Evolutionary conservation across 1,140 invertebrate species (phyloP).

Genomic region (Lineus longissimus): DNA sequence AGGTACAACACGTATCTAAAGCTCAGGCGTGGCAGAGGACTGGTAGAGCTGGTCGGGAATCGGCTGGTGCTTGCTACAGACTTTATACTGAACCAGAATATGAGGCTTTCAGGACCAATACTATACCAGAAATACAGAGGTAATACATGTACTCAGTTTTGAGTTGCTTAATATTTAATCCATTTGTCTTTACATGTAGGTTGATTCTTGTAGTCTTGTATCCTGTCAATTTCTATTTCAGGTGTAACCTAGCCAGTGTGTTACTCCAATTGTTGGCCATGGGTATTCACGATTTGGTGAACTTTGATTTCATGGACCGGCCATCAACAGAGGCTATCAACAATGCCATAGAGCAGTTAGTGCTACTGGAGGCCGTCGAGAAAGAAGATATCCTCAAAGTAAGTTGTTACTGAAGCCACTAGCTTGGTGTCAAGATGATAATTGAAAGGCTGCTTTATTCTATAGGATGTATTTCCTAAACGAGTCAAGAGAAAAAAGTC

Average conservation of each 20-base stretch:
- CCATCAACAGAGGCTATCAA: slow-evolving; percentile 60
- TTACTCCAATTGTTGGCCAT: slow-evolving; percentile 79
- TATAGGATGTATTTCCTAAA: no score
- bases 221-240: no score
- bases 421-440: no score
- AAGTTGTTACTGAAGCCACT: no score
- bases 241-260: slow-evolving; percentile 69
- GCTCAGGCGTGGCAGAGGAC: slow-evolving; percentile 85
- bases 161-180: no score
- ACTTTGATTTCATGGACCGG: slow-evolving; percentile 89
- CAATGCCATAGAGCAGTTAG: slow-evolving; percentile 44
- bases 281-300: slow-evolving; percentile 70
- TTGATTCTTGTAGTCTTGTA: no score
- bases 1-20: slow-evolving; percentile 79
- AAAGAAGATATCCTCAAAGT: slow-evolving; percentile 53
- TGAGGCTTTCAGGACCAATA: slow-evolving; percentile 65
- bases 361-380: slow-evolving; percentile 70
- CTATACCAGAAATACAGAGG: slow-evolving; percentile 79
- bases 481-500: no score
- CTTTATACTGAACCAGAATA: slow-evolving; percentile 72
- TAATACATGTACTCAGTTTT: slow-evolving; percentile 18
- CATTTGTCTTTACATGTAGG: no score
- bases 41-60: slow-evolving; percentile 84
- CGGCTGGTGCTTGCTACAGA: slow-evolving; percentile 77
- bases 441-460: no score